Base-by-base conservation (phyloP, 2,888 invertebrate genomes). In the Microdon myrmicae region DNA sequence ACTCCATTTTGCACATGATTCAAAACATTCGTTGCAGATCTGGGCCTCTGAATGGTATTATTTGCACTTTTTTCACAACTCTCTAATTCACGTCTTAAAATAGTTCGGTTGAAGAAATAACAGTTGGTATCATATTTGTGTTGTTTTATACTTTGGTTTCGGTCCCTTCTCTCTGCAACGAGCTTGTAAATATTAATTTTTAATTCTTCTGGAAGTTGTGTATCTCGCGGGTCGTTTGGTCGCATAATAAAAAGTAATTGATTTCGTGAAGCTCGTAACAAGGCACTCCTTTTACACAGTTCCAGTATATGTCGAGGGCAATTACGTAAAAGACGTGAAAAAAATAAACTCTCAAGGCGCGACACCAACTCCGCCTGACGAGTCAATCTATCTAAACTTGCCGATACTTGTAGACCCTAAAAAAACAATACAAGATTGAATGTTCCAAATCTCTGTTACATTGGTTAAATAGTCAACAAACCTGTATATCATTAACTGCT, bases 211-310 rank as follows among this genome's bases (percentile, higher is more conserved):
- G 92, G 92, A 69, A 89, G 81, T 71, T 90, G 84, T 48, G 84
- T 87, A 71, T 92, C 92, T 41, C 92, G 81, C 0, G 92, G 92
- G 77, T 93, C 92, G 72, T 92, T 92, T 0, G 92, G 92, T 44
- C 89, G 83, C 67, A 92, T 87, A 66, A 89, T 87, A 32, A 91
- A 83, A 4, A 86, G 84, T 68, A 89, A 87, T 51, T 90, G 87
- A 72, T 87, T 86, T 2, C 89, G 86, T 0, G 90, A 87, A 26
- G 88, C 88, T 4, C 92, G 83, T n/a, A 92, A 77, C 16, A 92
- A 74, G 0, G 92, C 92, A 14, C 88, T 88, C 69, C 85, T 85
- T 58, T 90, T 86, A 56, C 90, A 83, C 20, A 88, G 83, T 1
- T 83, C 82, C 13, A 90, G 80, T 9, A 91, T 73, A 55, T 85